phyloP scores from a whole-genome alignment of 2,113 vertebrate species.

The Python bivittatus region DNA sequence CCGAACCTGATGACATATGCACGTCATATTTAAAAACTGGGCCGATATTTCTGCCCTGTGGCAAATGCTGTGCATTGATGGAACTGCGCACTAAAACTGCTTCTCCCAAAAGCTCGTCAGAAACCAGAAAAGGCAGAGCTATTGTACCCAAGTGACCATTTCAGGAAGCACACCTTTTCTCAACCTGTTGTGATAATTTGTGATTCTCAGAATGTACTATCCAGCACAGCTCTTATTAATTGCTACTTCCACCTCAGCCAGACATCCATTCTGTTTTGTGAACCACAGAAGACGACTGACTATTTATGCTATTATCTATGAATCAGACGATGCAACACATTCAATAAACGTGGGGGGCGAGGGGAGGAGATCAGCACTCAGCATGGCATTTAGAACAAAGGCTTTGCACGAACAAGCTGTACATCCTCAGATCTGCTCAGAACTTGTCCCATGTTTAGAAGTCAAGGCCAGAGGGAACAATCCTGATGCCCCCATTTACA shows the following conservation, averaged over 20 bases:
- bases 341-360: neutral
- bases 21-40: neutral
- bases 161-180: neutral
- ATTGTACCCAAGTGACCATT: neutral
- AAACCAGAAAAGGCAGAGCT: neutral
- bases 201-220: neutral
- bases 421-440: neutral
- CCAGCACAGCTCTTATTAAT: neutral
- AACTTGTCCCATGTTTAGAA: neutral
- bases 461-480: no score
- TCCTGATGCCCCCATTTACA: neutral
- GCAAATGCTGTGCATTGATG: neutral
- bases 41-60: neutral
- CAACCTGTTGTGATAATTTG: neutral
- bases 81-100: neutral
- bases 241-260: conserved; percentile 4
- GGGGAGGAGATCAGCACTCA: neutral
- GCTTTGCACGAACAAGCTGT: neutral
- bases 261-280: conserved; percentile 51
- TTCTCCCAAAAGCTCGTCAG: neutral
- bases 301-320: conserved; percentile 11
- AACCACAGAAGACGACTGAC: conserved; percentile 62
- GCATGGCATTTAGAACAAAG: neutral
- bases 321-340: neutral
- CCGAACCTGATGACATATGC: no score